Percentiles rank a stretch among this genome's conserved stretches.
Conservation (phyloP, 2,113 vertebrate genomes). For the Anas platyrhynchos region DNA sequence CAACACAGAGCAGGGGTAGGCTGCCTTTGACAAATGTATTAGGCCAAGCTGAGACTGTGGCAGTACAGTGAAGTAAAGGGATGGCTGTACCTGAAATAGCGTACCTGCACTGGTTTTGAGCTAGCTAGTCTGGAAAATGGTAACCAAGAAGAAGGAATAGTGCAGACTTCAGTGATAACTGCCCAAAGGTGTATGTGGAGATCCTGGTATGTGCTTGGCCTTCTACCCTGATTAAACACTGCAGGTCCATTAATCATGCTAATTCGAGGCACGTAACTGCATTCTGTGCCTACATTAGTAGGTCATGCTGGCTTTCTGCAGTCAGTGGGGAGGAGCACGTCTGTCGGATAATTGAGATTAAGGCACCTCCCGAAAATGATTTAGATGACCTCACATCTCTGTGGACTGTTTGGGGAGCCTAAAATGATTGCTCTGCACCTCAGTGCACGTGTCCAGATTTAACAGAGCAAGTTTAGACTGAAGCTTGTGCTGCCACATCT, state of each 20-base stretch:
- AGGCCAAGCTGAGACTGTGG: neutral
- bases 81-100: neutral
- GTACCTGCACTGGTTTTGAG: neutral
- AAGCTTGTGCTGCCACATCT: neutral
- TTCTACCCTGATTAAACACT: neutral
- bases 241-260: neutral
- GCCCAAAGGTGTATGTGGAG: neutral
- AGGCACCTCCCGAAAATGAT: neutral
- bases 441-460: neutral
- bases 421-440: neutral
- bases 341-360: neutral
- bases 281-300: neutral
- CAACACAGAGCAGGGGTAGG: neutral
- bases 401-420: neutral
- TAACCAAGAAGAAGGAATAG: neutral
- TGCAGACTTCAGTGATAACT: neutral
- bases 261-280: neutral
- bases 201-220: neutral
- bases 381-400: neutral
- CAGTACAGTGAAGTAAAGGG: neutral
- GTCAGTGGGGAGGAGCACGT: neutral
- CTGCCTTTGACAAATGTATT: neutral
- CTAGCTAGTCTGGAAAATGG: neutral
- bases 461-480: neutral
- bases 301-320: neutral